Conservation (phyloP, 2,113 vertebrate species). For the Channa argus region DNA sequence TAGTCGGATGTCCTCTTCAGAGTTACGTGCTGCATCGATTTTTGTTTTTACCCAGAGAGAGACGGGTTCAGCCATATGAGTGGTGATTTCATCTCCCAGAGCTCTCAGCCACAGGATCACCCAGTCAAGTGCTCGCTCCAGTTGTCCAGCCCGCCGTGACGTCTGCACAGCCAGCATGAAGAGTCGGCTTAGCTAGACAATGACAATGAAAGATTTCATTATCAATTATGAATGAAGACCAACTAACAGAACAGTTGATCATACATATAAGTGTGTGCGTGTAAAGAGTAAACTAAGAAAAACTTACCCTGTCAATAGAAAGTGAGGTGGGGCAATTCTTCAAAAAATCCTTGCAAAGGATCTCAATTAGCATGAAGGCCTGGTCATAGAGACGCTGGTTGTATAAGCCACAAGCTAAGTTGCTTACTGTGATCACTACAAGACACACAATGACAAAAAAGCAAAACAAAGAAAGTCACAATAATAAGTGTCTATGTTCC, state of each 20-base stretch:
- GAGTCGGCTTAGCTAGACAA: slow-evolving; percentile 82
- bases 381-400: slow-evolving; percentile 84
- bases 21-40: slow-evolving; percentile 82
- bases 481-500: background rate
- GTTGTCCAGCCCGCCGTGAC: slow-evolving; percentile 80
- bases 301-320: slow-evolving; percentile 84
- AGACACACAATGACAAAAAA: background rate
- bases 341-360: slow-evolving; percentile 81
- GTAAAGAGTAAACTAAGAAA: background rate
- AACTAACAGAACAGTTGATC: background rate
- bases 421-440: slow-evolving; percentile 85
- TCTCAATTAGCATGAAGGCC: slow-evolving; percentile 81
- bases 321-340: slow-evolving; percentile 71
- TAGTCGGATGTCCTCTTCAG: slow-evolving; percentile 84
- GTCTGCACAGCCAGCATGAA: slow-evolving; percentile 88
- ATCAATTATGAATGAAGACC: background rate
- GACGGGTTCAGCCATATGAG: slow-evolving; percentile 86
- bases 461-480: background rate
- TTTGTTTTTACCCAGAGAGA: slow-evolving; percentile 90
- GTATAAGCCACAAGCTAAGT: slow-evolving; percentile 88
- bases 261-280: background rate
- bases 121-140: slow-evolving; percentile 81
- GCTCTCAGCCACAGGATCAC: slow-evolving; percentile 86
- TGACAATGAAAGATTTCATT: background rate
- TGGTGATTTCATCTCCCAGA: slow-evolving; percentile 62